Evolutionary conservation across 53 echinoderm and acorn worm species (phyloP).

Genomic region (Hippasteria phrygiana): DNA sequence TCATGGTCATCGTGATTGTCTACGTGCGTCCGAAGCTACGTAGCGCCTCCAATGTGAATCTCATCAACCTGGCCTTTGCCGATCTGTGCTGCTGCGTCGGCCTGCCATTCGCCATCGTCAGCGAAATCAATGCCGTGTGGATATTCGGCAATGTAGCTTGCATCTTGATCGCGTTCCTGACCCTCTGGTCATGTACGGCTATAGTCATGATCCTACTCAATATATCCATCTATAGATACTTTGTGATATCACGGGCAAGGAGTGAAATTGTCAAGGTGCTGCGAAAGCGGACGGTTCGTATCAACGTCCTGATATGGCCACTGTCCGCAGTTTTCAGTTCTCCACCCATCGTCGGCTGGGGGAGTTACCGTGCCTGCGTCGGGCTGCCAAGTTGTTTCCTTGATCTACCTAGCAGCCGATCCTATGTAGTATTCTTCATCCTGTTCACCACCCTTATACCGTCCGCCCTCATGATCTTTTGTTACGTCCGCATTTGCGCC

Average conservation of each 20-base stretch:
- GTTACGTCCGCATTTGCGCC: slow-evolving; percentile 74
- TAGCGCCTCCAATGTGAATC: slow-evolving; percentile 74
- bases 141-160: slow-evolving; percentile 67
- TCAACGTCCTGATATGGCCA: slow-evolving; percentile 67
- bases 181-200: slow-evolving; percentile 68
- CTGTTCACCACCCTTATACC: slow-evolving; percentile 73
- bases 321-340: slow-evolving; percentile 60
- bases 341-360: slow-evolving; percentile 78
- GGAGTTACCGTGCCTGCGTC: slow-evolving; percentile 63
- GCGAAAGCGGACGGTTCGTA: slow-evolving; percentile 58
- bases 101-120: slow-evolving; percentile 68
- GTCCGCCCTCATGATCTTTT: slow-evolving; percentile 72
- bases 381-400: slow-evolving; percentile 71
- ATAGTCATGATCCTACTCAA: slow-evolving; percentile 73
- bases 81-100: slow-evolving; percentile 72
- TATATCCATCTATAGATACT: slow-evolving; percentile 75
- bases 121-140: slow-evolving; percentile 63
- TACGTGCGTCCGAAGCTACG: slow-evolving; percentile 74
- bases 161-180: slow-evolving; percentile 71
- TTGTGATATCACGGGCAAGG: slow-evolving; percentile 70
- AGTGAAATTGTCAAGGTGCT: slow-evolving; percentile 68
- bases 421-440: slow-evolving; percentile 70
- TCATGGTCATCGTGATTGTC: slow-evolving; percentile 69
- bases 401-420: slow-evolving; percentile 51
- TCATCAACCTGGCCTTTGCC: slow-evolving; percentile 76